A percentile compares a stretch with the other conserved stretches of the same genome.
phyloP scores from a whole-genome alignment of 2,888 invertebrate genomes.

The Ophion ellenae region DNA sequence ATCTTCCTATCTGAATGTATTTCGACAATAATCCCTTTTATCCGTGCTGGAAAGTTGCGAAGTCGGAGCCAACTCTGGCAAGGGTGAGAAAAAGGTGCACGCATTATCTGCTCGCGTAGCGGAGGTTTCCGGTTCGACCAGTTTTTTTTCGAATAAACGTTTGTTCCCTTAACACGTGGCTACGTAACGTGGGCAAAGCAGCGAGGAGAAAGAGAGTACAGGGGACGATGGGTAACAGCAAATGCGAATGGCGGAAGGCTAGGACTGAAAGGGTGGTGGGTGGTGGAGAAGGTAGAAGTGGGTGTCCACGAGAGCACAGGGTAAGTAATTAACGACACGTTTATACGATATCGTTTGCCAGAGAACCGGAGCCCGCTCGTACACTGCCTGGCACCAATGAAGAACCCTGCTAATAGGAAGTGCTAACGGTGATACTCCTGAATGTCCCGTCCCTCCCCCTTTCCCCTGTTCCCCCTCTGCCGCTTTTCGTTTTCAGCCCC shows the following conservation, averaged over 20 bases:
- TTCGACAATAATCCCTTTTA: constrained; percentile 75
- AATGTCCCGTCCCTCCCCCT: constrained; percentile 58
- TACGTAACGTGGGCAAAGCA: constrained; percentile 69
- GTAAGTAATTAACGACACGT: constrained; percentile 81
- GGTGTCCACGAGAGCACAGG: constrained; percentile 72
- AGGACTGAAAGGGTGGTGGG: constrained; percentile 60
- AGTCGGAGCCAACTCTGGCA: constrained; percentile 27
- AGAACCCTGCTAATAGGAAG: constrained; percentile 81
- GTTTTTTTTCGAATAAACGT: constrained; percentile 76
- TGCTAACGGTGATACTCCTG: constrained; percentile 77
- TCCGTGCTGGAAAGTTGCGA: constrained; percentile 49
- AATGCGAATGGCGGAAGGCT: constrained; percentile 61
- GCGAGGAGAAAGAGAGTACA: constrained; percentile 53
- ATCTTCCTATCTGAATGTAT: constrained; percentile 63
- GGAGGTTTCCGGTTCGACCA: constrained; percentile 76
- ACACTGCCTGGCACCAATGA: constrained; percentile 68
- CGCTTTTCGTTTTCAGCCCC: constrained; percentile 42
- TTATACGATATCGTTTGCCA: constrained; percentile 79
- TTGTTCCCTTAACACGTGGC: constrained; percentile 78
- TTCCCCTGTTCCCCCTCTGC: constrained; percentile 62
- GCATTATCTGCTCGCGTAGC: constrained; percentile 45
- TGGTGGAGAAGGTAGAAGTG: constrained; percentile 55
- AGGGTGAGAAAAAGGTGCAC: constrained; percentile 55
- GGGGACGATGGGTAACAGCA: constrained; percentile 68
- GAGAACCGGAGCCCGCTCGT: constrained; percentile 69